Conservation (phyloP, 1,140 invertebrate genomes). For the Aporrectodea caliginosa region DNA sequence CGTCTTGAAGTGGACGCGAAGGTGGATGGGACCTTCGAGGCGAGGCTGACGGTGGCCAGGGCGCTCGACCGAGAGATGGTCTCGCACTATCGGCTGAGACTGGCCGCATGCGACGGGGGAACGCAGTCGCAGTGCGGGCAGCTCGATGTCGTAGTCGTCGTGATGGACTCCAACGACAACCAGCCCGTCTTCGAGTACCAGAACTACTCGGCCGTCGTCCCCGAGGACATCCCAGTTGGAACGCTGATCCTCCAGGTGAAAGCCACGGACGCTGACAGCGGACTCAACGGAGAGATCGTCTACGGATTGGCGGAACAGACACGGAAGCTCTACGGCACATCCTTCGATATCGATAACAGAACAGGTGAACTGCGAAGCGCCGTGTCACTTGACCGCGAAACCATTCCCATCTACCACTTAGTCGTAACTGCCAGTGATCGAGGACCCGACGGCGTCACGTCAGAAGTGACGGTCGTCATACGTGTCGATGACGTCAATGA, state of each 20-base stretch:
- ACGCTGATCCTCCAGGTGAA: constrained; percentile 63
- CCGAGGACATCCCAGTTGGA: constrained; percentile 82
- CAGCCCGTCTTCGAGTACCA: constrained; percentile 55
- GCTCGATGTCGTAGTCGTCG: constrained; percentile 56
- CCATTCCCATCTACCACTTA: constrained; percentile 79
- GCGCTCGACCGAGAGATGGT: constrained; percentile 80
- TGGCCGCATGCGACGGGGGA: constrained; percentile 76
- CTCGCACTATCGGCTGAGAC: constrained; percentile 77
- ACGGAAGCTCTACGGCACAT: constrained; percentile 67
- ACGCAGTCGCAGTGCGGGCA: constrained; percentile 16
- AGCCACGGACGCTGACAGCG: constrained; percentile 75
- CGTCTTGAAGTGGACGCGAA: constrained; percentile 12
- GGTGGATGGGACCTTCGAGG: constrained; percentile 2
- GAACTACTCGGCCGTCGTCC: constrained; percentile 62
- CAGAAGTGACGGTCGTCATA: constrained; percentile 87
- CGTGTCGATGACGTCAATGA: constrained; percentile 90
- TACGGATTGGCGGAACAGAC: constrained; percentile 64
- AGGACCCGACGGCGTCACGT: constrained; percentile 84
- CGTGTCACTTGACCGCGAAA: constrained; percentile 88
- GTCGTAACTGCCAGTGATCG: constrained; percentile 87
- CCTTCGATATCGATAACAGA: constrained; percentile 77
- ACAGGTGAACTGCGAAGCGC: constrained; percentile 86
- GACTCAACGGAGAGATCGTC: constrained; percentile 68
- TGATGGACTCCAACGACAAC: constrained; percentile 80
- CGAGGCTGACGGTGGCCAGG: constrained; percentile 59